These are phyloP conservation scores for Phyllostomus hastatus DNA, from an alignment of 2,113 vertebrate genomes.

Conservation along the genomic window DNA sequence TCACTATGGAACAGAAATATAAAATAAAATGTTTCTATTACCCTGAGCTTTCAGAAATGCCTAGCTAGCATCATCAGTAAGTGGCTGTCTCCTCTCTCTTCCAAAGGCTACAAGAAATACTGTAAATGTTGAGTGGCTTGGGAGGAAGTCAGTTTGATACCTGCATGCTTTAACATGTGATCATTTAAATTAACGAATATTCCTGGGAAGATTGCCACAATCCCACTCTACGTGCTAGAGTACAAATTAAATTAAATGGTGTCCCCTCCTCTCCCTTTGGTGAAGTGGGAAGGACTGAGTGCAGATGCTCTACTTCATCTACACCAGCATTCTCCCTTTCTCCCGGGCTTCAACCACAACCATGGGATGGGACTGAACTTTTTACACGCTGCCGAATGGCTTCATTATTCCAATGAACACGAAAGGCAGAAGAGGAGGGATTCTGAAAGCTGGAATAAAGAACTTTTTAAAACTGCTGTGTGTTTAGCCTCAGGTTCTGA, in stretches of 20 bases:
- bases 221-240: not conserved
- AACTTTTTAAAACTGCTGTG: not conserved
- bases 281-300: not conserved
- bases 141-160: not conserved
- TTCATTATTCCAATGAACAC: constrained; percentile 16
- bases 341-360: not conserved
- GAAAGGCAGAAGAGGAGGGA: not conserved
- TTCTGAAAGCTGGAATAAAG: constrained; percentile 41
- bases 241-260: not conserved
- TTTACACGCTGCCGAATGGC: not conserved
- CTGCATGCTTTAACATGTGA: not conserved
- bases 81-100: not conserved
- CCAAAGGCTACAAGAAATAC: not conserved
- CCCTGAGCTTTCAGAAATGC: not conserved
- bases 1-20: not conserved
- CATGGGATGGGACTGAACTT: not conserved
- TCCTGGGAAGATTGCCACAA: not conserved
- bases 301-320: not conserved
- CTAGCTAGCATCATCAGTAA: not conserved
- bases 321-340: not conserved
- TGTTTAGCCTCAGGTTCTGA: constrained; percentile 11
- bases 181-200: not conserved
- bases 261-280: not conserved
- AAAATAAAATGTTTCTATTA: constrained; percentile 4
- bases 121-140: not conserved